phyloP scores from a whole-genome alignment of 2,113 vertebrate species.

The Chrysochloris asiatica region DNA sequence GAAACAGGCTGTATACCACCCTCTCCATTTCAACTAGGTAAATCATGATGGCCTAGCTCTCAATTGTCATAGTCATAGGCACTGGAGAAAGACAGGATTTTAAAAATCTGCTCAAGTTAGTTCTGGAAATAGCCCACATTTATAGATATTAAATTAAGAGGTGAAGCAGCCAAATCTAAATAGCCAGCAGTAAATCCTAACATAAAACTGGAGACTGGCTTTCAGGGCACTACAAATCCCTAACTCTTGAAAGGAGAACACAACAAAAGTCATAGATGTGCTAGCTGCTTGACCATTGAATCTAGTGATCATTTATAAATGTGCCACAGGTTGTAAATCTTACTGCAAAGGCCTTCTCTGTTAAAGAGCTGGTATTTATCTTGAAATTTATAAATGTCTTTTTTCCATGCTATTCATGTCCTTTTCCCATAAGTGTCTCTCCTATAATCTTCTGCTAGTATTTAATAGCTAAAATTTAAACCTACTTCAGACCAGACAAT shows the following conservation, averaged over 20 bases:
- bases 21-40: neutral
- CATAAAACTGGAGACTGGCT: too few relatives aligned
- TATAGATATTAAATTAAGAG: neutral
- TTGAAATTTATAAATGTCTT: neutral
- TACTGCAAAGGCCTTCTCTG: neutral
- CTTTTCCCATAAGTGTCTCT: neutral
- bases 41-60: neutral
- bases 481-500: too few relatives aligned
- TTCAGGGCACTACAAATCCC: neutral
- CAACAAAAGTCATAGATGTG: neutral
- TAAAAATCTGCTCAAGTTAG: neutral
- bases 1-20: accelerated
- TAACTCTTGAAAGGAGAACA: neutral
- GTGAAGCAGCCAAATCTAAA: neutral
- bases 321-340: too few relatives aligned
- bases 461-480: neutral
- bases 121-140: neutral
- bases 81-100: neutral
- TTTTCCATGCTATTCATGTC: neutral
- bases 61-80: too few relatives aligned
- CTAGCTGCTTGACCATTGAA: neutral
- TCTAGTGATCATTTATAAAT: neutral
- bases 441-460: too few relatives aligned
- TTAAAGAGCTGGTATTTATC: neutral
- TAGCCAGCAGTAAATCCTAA: neutral